Percentiles rank a stretch among this genome's conserved stretches.
These are phyloP conservation scores for Terrapene triunguis DNA, from an alignment of 2,113 vertebrate species.

Conservation along the genomic window DNA sequence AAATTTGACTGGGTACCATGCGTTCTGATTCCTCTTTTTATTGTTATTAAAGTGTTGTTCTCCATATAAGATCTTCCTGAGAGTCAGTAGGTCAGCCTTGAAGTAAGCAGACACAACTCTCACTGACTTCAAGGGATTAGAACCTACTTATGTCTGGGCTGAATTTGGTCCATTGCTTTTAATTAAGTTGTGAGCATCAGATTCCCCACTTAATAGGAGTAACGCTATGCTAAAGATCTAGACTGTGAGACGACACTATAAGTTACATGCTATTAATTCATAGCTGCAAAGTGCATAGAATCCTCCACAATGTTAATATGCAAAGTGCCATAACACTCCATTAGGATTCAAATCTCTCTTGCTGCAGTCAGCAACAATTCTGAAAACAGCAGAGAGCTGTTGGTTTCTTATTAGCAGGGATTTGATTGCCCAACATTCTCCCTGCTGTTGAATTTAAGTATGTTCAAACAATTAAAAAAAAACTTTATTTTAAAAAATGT, in stretches of 20 bases:
- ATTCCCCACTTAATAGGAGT: neutral
- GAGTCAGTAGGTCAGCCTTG: fast-evolving
- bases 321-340: neutral
- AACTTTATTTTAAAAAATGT: neutral
- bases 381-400: neutral
- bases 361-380: neutral
- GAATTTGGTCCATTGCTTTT: neutral
- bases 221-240: neutral
- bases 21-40: neutral
- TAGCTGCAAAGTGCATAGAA: neutral
- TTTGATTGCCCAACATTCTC: neutral
- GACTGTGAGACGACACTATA: neutral
- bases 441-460: neutral
- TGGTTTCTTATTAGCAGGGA: neutral
- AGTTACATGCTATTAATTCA: neutral
- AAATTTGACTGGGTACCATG: neutral
- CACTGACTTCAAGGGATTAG: neutral
- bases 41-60: neutral
- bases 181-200: neutral
- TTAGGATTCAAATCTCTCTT: neutral
- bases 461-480: neutral
- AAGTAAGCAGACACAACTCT: neutral
- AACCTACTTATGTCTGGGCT: neutral
- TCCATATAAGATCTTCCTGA: neutral
- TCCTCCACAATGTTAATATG: neutral